Base-by-base conservation (phyloP, 2,888 invertebrate genomes). In the Hofmannophila pseudospretella region DNA sequence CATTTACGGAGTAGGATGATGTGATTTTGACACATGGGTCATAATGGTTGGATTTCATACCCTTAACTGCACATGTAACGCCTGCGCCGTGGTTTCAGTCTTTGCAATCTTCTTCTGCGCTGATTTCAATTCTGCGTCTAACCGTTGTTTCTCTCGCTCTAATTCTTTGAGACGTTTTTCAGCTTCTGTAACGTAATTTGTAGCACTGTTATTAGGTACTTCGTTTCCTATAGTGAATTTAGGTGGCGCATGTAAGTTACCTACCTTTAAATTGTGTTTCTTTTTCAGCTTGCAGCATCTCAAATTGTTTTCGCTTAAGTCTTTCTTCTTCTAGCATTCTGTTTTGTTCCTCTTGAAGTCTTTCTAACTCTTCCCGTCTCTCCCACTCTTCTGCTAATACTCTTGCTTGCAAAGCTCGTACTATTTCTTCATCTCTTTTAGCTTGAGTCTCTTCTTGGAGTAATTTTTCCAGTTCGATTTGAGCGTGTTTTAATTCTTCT, bases 381-480 rank as follows among this genome's bases (percentile, higher is more conserved):
- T 94, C 94, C 93, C 94, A 94, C 82, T 95, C 95, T 77, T 95
- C 95, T 33, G 93, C 90, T 48, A 95, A 75, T 32, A 95, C 93
- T 50, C 90, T 89, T 1, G 92, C 92, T 70, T 92, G 92, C 39
- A 92, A 67, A 12, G 89, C 89, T 54, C 92, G 78, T 1, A 92
- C 92, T 42, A 95, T 94, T 88, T 95, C 95, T 70, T 95, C 96
- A 50, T 95, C 95, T 48, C 91, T 81, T 59, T 95, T 93, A 0
- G 95, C 95, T 69, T 94, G 94, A 0, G 93, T 93, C 67, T 95
- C 96, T 68, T 95, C 94, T 47, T 93, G 92, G 8, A 95, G 69
- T 2, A 94, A 71, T 43, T 88, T 87, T 67, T 95, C 94, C 32
- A 95, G 69, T 54, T 92, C 90, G 7, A 85, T 74, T 61, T 92